Base-by-base conservation (phyloP, 1,140 invertebrate genomes). In the Drosophila grimshawi region DNA sequence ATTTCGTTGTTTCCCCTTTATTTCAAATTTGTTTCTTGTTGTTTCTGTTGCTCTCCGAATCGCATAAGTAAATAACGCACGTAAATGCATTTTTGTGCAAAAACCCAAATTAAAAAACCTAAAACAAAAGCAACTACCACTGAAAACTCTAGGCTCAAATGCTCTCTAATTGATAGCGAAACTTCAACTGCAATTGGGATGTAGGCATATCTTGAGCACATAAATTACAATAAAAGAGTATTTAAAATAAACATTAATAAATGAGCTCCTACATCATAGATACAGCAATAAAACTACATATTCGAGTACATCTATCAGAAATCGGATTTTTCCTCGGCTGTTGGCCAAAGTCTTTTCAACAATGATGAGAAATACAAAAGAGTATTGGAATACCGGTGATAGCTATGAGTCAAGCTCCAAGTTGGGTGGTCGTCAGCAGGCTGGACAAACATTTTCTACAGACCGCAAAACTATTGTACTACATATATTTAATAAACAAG, bases 21-120 rank as follows among this genome's bases (percentile, higher is more conserved):
- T 29, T 35, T 45, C 11, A 11, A 48, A 69, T 63, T 41, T 63
- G 37, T 74, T 62, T 27, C 19, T 67, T 61, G n/a, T 27, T 33
- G n/a, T 49, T 32, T 1, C 7, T 19, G 19, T 43, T n/a, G n/a
- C 45, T 59, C 11, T 55, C 6, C 33, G 72, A 52, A 69, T 76
- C 80, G 81, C 81, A 85, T 85, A 86, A 86, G 81, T 85, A 85
- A 85, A 85, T 85, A 85, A 81, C 81, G 78, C 81, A 86, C 81
- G 81, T 78, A 85, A 86, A 86, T 85, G 81, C 81, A 85, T 81
- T 85, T 86, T 59, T 77, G 61, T 62, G 49, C 57, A 68, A 49
- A 49, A 57, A 11, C 33, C 39, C 51, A 66, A 85, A 76, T 86
- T 69, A 81, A 83, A 86, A 61, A 78, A 66, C 62, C 62, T 73